phyloP scores from a whole-genome alignment of 2,113 vertebrate genomes.

The Trogon surrucura region DNA sequence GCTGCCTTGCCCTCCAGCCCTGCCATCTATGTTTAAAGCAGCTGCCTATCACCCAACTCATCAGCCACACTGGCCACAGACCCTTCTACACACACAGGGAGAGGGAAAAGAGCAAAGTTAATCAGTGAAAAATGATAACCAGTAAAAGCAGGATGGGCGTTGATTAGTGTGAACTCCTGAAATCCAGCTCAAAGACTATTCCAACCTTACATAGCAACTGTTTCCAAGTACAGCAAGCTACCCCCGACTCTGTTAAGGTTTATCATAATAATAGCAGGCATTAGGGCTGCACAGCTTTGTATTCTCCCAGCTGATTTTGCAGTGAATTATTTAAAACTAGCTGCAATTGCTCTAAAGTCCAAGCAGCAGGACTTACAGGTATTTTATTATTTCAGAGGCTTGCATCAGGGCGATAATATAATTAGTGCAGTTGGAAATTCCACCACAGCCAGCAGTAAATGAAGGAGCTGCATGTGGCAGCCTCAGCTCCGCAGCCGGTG shows the following conservation, averaged over 20 bases:
- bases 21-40: neutral
- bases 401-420: constrained; percentile 27
- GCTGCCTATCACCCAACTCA: neutral
- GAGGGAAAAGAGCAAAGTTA: neutral
- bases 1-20: neutral
- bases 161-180: neutral
- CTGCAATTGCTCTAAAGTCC: constrained; percentile 6
- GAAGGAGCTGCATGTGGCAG: constrained; percentile 26
- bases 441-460: constrained; percentile 29
- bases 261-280: neutral
- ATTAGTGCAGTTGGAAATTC: constrained; percentile 60
- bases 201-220: constrained; percentile 37
- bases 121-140: neutral
- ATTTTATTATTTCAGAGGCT: constrained; percentile 43
- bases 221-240: constrained; percentile 14
- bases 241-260: neutral
- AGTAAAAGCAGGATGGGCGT: neutral
- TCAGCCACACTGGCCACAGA: neutral
- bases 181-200: constrained; percentile 4
- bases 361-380: constrained; percentile 34
- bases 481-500: neutral
- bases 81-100: neutral
- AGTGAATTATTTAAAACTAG: constrained; percentile 55
- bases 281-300: neutral
- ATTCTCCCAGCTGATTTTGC: constrained; percentile 16